Percentiles rank a stretch among this genome's conserved stretches.
Conservation (phyloP, 2,113 vertebrate genomes). For the Pteronura brasiliensis region DNA sequence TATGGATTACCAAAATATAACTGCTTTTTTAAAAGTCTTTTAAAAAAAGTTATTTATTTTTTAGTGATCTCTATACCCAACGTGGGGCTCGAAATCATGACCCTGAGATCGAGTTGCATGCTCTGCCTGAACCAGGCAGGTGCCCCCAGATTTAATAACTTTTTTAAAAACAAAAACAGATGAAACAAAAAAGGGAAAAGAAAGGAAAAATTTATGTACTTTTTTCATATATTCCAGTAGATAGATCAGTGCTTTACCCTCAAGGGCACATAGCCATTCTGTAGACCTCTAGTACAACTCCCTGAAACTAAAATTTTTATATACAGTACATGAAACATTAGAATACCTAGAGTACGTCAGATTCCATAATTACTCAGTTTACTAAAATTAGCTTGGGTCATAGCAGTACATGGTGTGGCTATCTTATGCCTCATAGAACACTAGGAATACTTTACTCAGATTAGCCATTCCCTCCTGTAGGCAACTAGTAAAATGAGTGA, state of each 20-base stretch:
- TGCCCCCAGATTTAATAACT: neutral
- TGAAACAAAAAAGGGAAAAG: neutral
- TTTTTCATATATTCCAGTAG: neutral
- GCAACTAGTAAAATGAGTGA: neutral
- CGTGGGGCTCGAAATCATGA: neutral
- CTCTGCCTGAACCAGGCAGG: neutral
- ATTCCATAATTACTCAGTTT: slow-evolving; percentile 60
- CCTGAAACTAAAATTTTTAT: neutral
- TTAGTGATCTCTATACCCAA: neutral
- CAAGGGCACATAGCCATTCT: neutral
- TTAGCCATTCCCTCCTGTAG: slow-evolving; percentile 59
- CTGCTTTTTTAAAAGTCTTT: neutral
- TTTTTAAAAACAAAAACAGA: neutral
- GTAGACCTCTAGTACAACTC: neutral
- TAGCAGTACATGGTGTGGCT: slow-evolving; percentile 67
- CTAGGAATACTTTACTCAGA: slow-evolving; percentile 69
- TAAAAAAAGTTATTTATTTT: neutral
- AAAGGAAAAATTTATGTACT: neutral
- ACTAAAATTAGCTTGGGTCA: slow-evolving; percentile 82
- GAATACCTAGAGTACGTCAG: neutral
- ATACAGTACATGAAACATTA: slow-evolving; percentile 11
- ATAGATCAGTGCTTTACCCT: neutral
- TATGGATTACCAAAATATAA: neutral
- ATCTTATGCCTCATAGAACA: slow-evolving; percentile 77
- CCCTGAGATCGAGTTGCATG: neutral